Percentiles rank a stretch among this genome's conserved stretches.
phyloP scores from a whole-genome alignment of 2,113 vertebrate species.

The Myotis davidii region DNA sequence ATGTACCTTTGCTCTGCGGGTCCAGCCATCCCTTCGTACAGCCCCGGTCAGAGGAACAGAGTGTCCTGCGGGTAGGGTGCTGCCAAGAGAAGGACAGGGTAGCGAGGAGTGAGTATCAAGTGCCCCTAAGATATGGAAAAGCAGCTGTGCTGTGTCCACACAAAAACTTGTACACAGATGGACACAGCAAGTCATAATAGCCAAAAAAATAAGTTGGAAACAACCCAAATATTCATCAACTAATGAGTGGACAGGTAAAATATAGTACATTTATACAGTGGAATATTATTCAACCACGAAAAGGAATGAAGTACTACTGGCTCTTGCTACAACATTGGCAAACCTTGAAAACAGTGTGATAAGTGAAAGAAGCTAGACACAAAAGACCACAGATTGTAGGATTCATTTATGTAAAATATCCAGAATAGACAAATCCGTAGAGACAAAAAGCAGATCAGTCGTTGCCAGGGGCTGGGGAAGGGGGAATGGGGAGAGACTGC shows the following conservation, averaged over 20 bases:
- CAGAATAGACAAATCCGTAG: neutral
- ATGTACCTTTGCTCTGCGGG: constrained; percentile 87
- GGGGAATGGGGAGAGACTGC: neutral
- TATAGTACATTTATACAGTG: neutral
- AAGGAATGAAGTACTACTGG: neutral
- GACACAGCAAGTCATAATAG: fast-evolving
- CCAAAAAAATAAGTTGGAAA: neutral
- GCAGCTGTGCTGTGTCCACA: neutral
- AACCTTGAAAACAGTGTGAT: neutral
- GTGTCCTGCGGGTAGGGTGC: constrained; percentile 75
- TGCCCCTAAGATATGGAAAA: neutral
- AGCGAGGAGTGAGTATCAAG: neutral
- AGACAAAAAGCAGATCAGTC: neutral
- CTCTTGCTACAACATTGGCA: neutral
- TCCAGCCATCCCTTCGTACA: constrained; percentile 85
- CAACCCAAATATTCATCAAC: too few species aligned
- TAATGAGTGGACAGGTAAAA: neutral
- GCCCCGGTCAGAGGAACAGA: constrained; percentile 83
- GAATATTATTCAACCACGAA: neutral
- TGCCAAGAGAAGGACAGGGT: constrained; percentile 44
- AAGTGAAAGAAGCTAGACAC: neutral
- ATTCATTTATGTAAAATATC: neutral
- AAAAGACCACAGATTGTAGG: neutral
- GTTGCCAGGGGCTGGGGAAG: neutral
- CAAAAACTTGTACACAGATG: too few species aligned